Base-by-base conservation (phyloP, 2,888 invertebrate genomes). In the Melanotus villosus region DNA sequence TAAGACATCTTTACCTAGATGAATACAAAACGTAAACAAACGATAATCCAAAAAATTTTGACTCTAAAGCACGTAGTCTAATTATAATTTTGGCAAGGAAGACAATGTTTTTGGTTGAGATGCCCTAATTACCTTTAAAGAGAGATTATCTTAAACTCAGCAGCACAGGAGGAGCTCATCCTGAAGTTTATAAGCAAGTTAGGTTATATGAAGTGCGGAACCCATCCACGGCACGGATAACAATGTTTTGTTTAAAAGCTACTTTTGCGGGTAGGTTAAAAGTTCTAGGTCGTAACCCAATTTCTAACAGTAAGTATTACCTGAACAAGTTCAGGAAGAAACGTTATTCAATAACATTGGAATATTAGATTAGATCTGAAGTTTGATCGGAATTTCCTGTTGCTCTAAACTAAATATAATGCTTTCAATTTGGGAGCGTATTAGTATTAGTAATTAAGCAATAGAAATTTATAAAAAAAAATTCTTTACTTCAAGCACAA, bases 101-200 rank as follows among this genome's bases (percentile, higher is more conserved):
- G 32, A 32, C 32, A 30, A 32, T 32, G 30, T 16, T 52, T 52
- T 52, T 18, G 16, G 30, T 30, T 52, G 52, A 10, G 32, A 52
- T 52, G 52, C 32, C 32, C 52, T 52, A 52, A 52, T 52, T 52
- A 52, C 52, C 32, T 52, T 52, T 52, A 52, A 52, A 30, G 16
- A 52, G 32, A 32, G 52, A 52, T 52, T 52, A 52, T 52, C 52
- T 52, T 32, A 32, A 30, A 52, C 52, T 52, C 52, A 12, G 12
- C 23, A 47, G 47, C 47, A 10, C 2, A 21, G 19, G 16, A 18
- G 19, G 16, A 18, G 52, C 52, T 52, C 34, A 47, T 52, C 16
- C 32, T 19, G 32, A 52, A 52, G 52, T 52, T 52, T 52, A 52
- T 52, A 52, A 52, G 32, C 32, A 32, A 32, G 52, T 52, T 52